Evolutionary conservation across 2,113 vertebrate species (phyloP).

Genomic region (Podiceps cristatus): DNA sequence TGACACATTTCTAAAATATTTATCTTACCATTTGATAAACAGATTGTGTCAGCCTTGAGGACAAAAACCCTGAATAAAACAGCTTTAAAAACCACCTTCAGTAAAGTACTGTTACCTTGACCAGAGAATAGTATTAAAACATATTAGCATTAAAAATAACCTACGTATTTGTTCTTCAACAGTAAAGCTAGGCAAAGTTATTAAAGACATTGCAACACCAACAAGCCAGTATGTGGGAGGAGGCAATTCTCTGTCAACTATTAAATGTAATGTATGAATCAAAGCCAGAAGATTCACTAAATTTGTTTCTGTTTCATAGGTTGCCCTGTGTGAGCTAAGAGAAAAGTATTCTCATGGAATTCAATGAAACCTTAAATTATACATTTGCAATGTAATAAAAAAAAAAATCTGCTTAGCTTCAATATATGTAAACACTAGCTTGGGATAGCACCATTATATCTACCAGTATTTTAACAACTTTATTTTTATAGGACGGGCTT

Average conservation of each 20-base stretch:
- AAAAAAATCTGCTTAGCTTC: neutral
- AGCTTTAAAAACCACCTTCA: neutral
- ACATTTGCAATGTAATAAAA: neutral
- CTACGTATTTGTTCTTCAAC: neutral
- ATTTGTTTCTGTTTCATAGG: neutral
- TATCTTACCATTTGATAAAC: neutral
- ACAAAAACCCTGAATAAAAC: neutral
- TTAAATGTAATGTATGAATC: neutral
- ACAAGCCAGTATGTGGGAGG: neutral
- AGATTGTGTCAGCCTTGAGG: constrained; percentile 23
- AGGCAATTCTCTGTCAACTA: neutral
- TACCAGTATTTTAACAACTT: neutral
- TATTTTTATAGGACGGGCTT: neutral
- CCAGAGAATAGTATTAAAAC: neutral
- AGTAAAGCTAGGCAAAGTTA: neutral
- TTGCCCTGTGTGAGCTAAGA: neutral
- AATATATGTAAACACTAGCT: neutral
- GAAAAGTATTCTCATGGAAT: neutral
- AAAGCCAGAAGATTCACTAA: neutral
- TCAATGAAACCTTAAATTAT: neutral
- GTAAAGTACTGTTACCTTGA: neutral
- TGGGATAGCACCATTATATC: neutral
- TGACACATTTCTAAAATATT: neutral
- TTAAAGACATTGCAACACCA: neutral
- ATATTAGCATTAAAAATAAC: neutral